A percentile compares a stretch with the other conserved stretches of the same genome.
phyloP scores from a whole-genome alignment of 2,113 vertebrate species.

The Paradoxurus hermaphroditus region DNA sequence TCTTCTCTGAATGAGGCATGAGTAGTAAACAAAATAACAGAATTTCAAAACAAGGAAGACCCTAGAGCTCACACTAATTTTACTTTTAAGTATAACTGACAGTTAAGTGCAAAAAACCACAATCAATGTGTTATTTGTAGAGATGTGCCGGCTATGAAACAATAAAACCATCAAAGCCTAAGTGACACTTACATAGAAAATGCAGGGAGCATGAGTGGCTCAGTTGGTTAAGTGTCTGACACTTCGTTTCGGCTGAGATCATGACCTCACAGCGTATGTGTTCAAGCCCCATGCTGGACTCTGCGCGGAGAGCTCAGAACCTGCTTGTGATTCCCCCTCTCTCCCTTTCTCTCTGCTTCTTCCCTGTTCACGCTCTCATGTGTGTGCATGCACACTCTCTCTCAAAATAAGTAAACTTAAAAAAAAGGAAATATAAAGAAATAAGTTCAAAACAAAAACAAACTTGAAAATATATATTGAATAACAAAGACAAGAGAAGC shows the following conservation, averaged over 20 bases:
- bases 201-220: neutral
- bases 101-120: neutral
- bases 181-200: neutral
- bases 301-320: no score
- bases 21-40: neutral
- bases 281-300: no score
- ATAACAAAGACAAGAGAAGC: neutral
- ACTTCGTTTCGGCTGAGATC: no score
- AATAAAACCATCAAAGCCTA: conserved; percentile 23
- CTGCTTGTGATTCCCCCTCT: no score
- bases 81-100: neutral
- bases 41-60: conserved; percentile 14
- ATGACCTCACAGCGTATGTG: no score
- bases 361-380: no score
- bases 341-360: no score
- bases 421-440: neutral
- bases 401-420: no score
- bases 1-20: neutral
- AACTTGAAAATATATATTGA: neutral
- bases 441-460: conserved; percentile 16
- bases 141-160: neutral
- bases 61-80: neutral
- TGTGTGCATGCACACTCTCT: no score
- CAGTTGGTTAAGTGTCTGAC: no score
- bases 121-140: neutral